Evolutionary conservation across 2,888 invertebrate genomes (phyloP), one percentile per base, ranked within the genome.

Genomic region (Acleris literana): DNA sequence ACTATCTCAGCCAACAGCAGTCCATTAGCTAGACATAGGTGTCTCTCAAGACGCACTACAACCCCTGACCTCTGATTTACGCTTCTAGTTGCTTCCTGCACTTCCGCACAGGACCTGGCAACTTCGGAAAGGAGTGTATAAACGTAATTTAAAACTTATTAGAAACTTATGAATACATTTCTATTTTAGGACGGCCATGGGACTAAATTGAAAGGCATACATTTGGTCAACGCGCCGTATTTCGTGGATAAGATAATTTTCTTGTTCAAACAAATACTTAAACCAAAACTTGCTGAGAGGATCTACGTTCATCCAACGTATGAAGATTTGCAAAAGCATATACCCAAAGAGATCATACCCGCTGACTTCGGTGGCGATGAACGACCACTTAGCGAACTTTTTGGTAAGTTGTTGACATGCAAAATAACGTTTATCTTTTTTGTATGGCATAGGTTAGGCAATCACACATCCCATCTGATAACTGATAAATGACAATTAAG

Each of bases 121-220:
- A 9, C 33, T 33, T 33, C 33, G n/a, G n/a, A n/a, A n/a, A n/a
- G n/a, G n/a, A n/a, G n/a, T n/a, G 9, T 33, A 9, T 6, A 2
- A 9, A 29, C 7, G 7, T 33, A 3, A 33, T 25, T 2, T 1
- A 33, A 9, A 9, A 33, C 9, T 9, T 9, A 2, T 9, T 3
- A 9, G 39, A 39, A 11, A 4, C 11, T 11, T 39, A 29, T 7
- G 1, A 9, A 16, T 55, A 29, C 49, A 17, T 29, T 44, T 9
- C 16, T 39, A 29, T 44, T 84, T 82, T 5, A 92, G 92, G 90
- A 92, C 79, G 89, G 86, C 1, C 84, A 82, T 6, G 90, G 91
- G 0, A 88, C 87, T 0, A 91, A 88, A 78, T 88, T 92, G 44
- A 90, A 90, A 75, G 92, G 92, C 0, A 91, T 92, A 51, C 92